phyloP scores from a whole-genome alignment of 37 sponge, comb jelly and placozoan species.

The Amphimedon queenslandica region DNA sequence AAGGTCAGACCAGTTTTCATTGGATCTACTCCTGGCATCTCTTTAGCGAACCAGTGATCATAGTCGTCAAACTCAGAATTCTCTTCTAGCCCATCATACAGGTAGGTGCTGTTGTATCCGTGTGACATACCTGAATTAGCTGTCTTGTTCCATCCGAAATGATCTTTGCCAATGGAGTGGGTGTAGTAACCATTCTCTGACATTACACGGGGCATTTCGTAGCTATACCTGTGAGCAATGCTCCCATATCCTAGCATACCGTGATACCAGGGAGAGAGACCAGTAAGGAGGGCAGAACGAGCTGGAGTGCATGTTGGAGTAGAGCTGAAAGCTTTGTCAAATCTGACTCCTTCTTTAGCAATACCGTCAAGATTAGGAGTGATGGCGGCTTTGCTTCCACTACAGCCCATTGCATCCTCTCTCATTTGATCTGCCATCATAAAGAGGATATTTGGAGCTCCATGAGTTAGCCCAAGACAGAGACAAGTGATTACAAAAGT shows the following conservation, averaged over 20 bases:
- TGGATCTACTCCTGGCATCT: slow-evolving; percentile 52
- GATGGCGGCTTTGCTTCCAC: slow-evolving; percentile 35
- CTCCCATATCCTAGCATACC: slow-evolving; percentile 70
- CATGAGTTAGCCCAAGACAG: too few relatives aligned
- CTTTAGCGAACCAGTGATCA: slow-evolving; percentile 51
- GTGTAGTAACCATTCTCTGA: slow-evolving; percentile 48
- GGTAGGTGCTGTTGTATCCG: slow-evolving; percentile 44
- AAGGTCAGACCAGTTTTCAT: slow-evolving; percentile 59
- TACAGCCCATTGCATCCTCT: slow-evolving; percentile 36
- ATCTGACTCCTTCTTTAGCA: slow-evolving; percentile 42
- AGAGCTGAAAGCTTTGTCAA: slow-evolving; percentile 50
- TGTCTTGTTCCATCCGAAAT: slow-evolving; percentile 66
- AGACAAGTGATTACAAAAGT: too few relatives aligned
- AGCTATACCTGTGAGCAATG: slow-evolving; percentile 33
- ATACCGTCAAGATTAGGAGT: slow-evolving; percentile 65
- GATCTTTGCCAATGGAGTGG: slow-evolving; percentile 65
- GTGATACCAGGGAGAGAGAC: slow-evolving; percentile 75
- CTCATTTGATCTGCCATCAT: slow-evolving; percentile 74
- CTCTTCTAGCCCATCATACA: slow-evolving; percentile 57
- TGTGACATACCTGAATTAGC: slow-evolving; percentile 43
- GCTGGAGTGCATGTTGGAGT: slow-evolving; percentile 81
- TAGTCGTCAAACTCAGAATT: slow-evolving; percentile 52
- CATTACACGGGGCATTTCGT: slow-evolving; percentile 48
- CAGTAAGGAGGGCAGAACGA: slow-evolving; percentile 65
- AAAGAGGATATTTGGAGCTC: slow-evolving; percentile 49